These are phyloP conservation scores for Champsocephalus gunnari DNA, from an alignment of 2,797 vertebrate genomes.

Conservation along the genomic window DNA sequence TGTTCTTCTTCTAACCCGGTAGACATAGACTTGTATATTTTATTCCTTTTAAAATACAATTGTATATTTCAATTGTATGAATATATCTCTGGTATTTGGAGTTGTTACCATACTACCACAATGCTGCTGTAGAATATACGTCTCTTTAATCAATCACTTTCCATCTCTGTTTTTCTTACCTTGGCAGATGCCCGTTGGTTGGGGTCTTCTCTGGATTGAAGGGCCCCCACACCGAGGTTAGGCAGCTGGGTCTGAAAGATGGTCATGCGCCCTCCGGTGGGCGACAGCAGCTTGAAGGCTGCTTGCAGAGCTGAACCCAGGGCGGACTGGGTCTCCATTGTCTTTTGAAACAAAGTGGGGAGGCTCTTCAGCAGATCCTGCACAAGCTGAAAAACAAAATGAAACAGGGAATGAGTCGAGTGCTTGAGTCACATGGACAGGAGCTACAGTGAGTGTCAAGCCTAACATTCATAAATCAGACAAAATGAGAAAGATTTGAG, in stretches of 20 bases:
- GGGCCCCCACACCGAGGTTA: slow-evolving; percentile 90
- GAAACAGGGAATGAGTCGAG: neutral
- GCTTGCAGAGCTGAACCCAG: slow-evolving; percentile 94
- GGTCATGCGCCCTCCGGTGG: slow-evolving; percentile 94
- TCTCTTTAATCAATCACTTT: neutral
- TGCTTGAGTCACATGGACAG: neutral
- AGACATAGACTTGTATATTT: too few species aligned
- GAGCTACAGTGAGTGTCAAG: neutral
- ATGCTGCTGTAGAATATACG: neutral
- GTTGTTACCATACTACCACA: neutral
- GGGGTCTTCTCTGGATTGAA: slow-evolving; percentile 94
- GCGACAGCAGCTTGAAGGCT: slow-evolving; percentile 94
- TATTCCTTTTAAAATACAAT: too few species aligned
- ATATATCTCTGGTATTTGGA: neutral
- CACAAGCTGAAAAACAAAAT: slow-evolving; percentile 86
- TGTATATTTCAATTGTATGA: neutral
- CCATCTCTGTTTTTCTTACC: slow-evolving; percentile 75
- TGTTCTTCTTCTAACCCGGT: too few species aligned
- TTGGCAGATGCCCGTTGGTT: slow-evolving; percentile 92
- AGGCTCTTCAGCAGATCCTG: slow-evolving; percentile 93
- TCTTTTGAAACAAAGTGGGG: slow-evolving; percentile 93
- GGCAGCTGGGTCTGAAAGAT: slow-evolving; percentile 97
- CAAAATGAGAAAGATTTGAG: neutral
- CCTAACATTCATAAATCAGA: neutral
- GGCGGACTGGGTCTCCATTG: slow-evolving; percentile 95